Base-by-base conservation (phyloP, 2,797 vertebrate species). In the Lindbergichthys nudifrons region DNA sequence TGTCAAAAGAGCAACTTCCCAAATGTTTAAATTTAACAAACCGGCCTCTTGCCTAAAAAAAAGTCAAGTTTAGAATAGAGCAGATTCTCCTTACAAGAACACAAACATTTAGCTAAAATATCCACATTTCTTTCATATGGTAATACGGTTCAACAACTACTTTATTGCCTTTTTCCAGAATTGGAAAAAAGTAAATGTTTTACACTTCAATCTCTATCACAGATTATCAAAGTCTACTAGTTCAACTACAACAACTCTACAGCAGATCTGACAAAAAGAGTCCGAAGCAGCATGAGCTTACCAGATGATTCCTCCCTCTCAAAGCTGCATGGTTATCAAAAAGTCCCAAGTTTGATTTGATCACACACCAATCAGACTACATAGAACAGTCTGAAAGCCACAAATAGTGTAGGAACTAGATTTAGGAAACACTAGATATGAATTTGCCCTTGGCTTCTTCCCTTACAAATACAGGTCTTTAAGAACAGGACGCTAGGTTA, bases 251-350 rank as follows among this genome's bases (percentile, higher is more conserved):
- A 8, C 48, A 69, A 23, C 15, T 62, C 59, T 75, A 70, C 66
- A 58, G 63, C 47, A 59, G 41, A 36, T 68, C 61, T 66, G 70
- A 69, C 6, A 47, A 36, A 77, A 79, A 36, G 16, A 59, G 53
- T 63, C 75, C 64, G 60, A 58, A 75, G 73, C 64, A 77, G 61
- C 77, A 77, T 23, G 26, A 58, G 80, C 90, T 94, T 92, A 92
- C 91, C 91, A 83, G 77, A 86, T 14, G 39, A 82, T 62, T 86
- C 80, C 81, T 90, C 80, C 85, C 58, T 77, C 64, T 65, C 77
- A 68, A 81, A 62, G 90, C 89, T 87, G 91, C 84, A 77, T 71
- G 75, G 75, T 89, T 77, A 90, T 61, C 65, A 90, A 88, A 86
- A 89, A 88, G 73, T 77, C 66, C 77, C 53, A 47, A 18, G 60